Conservation (phyloP, 2,888 invertebrate genomes). For the Suillia variegata region DNA sequence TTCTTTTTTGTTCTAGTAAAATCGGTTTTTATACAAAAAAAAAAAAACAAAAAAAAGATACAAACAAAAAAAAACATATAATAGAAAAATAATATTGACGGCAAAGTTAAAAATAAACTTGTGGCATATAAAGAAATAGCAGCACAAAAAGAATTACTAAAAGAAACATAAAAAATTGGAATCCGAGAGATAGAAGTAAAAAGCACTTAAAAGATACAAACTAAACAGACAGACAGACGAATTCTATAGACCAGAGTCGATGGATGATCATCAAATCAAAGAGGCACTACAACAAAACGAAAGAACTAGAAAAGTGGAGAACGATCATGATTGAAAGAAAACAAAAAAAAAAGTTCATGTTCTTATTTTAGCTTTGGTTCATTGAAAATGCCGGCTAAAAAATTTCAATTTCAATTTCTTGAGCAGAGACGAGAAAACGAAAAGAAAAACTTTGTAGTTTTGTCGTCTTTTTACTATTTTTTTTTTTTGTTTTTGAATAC, state of each 20-base stretch:
- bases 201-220: not conserved
- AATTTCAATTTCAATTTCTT: no score
- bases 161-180: not conserved
- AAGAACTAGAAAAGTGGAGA: constrained; percentile 18
- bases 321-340: no score
- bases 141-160: not conserved
- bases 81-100: constrained; percentile 35
- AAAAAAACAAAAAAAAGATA: not conserved
- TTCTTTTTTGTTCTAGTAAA: not conserved
- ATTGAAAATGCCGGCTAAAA: constrained; percentile 2
- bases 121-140: constrained; percentile 2
- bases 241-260: constrained; percentile 60
- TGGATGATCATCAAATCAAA: constrained; percentile 37
- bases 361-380: constrained; percentile 4
- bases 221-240: constrained; percentile 64
- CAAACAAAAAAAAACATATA: not conserved
- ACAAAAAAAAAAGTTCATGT: constrained; percentile 6
- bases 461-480: no score
- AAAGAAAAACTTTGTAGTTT: constrained; percentile 26
- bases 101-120: constrained; percentile 55
- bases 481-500: not conserved
- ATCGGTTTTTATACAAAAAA: not conserved
- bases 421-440: not conserved
- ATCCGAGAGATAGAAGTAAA: not conserved
- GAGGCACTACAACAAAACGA: not conserved